A percentile compares a stretch with the other conserved stretches of the same genome.
Conservation (phyloP, 1,140 invertebrate species). For the Solen grandis region DNA sequence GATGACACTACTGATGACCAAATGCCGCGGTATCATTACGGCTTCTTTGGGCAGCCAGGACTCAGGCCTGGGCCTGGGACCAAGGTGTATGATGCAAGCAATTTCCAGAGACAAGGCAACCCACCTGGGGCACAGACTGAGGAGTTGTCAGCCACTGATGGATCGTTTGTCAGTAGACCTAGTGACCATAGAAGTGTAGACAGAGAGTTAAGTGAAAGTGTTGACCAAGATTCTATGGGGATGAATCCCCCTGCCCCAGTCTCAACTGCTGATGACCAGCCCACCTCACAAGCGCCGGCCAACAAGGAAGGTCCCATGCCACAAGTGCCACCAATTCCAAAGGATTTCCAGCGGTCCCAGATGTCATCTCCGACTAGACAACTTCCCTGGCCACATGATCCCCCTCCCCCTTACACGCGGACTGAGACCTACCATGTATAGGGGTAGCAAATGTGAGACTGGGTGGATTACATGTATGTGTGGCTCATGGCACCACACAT, state of each 20-base stretch:
- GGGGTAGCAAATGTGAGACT: too few species aligned
- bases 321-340: constrained; percentile 44
- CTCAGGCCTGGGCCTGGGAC: constrained; percentile 1
- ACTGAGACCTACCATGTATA: too few species aligned
- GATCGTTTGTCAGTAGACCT: neutral
- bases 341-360: constrained; percentile 23
- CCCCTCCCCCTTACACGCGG: constrained; percentile 40
- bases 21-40: constrained; percentile 1
- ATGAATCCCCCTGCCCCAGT: neutral
- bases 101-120: constrained; percentile 38
- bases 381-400: constrained; percentile 41
- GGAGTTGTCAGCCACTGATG: too few species aligned
- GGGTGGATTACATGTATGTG: too few species aligned
- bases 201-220: neutral
- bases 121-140: too few species aligned
- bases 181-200: neutral
- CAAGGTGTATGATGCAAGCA: constrained; percentile 34
- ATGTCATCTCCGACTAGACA: constrained; percentile 10
- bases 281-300: neutral
- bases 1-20: constrained; percentile 48
- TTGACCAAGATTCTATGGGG: neutral
- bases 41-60: constrained; percentile 8
- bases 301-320: constrained; percentile 38
- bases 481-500: too few species aligned
- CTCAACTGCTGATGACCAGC: neutral